A percentile compares a stretch with the other conserved stretches of the same genome.
Conservation (phyloP, 2,113 vertebrate genomes). For the Rostratula benghalensis region DNA sequence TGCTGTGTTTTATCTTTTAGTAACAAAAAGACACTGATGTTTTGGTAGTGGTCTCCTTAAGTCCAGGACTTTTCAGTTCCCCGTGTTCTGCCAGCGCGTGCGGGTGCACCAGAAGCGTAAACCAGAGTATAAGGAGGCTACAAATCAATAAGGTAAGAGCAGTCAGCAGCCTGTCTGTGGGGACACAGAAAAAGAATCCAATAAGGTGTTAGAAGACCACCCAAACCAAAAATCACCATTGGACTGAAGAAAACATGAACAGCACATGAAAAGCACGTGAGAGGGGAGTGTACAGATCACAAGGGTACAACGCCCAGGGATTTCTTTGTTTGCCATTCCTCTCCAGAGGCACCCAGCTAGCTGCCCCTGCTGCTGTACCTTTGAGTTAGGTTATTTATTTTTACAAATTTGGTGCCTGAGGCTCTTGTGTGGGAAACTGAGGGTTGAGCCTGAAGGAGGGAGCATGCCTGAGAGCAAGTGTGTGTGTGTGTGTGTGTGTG, state of each 20-base stretch:
- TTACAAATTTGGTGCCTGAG: background rate
- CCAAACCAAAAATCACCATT: background rate
- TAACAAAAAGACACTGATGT: background rate
- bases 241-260: background rate
- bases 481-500: background rate
- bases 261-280: background rate
- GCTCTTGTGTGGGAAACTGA: background rate
- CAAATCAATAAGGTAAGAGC: background rate
- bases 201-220: background rate
- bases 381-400: background rate
- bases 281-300: background rate
- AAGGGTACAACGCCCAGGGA: background rate
- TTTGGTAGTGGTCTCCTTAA: background rate
- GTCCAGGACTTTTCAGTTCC: background rate
- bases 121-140: background rate
- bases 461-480: background rate
- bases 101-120: background rate
- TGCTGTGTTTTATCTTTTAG: background rate
- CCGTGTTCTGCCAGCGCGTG: background rate
- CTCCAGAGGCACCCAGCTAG: background rate
- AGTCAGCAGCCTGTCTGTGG: background rate
- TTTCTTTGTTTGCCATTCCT: background rate
- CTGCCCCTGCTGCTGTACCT: background rate
- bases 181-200: background rate
- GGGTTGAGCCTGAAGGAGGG: background rate